phyloP scores from a whole-genome alignment of 2,888 invertebrate genomes.

The Druceiella hillmani region DNA sequence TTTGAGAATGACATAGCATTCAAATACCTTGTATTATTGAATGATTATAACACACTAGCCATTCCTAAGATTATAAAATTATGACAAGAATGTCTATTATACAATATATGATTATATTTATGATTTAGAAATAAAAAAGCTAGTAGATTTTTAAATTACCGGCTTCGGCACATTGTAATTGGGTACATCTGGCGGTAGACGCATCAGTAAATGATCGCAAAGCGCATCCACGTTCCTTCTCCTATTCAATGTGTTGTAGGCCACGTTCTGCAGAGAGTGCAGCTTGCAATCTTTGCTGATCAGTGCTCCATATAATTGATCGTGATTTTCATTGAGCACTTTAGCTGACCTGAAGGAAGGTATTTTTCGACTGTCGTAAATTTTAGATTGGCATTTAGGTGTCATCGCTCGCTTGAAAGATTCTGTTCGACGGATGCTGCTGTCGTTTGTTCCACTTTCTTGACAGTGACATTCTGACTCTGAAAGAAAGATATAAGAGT shows the following conservation, averaged over 20 bases:
- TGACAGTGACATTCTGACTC: too few species aligned
- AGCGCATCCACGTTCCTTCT: slow-evolving; percentile 39
- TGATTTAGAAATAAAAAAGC: not conserved
- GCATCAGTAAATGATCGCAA: slow-evolving; percentile 42
- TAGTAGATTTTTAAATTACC: slow-evolving; percentile 28
- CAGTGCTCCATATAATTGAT: slow-evolving; percentile 27
- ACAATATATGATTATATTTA: too few species aligned
- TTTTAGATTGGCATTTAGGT: slow-evolving; percentile 31
- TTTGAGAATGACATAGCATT: too few species aligned
- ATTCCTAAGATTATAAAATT: too few species aligned
- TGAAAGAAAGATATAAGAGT: too few species aligned
- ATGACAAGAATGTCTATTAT: too few species aligned
- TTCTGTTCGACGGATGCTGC: slow-evolving; percentile 39
- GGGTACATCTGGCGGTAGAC: slow-evolving; percentile 36
- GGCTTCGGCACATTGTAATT: slow-evolving; percentile 39
- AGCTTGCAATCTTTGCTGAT: slow-evolving; percentile 35
- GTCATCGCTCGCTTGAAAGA: slow-evolving; percentile 38
- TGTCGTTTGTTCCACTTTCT: too few species aligned
- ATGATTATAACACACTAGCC: too few species aligned
- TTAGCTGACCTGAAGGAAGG: slow-evolving; percentile 44
- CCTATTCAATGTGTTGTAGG: slow-evolving; percentile 21
- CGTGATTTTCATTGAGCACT: slow-evolving; percentile 34
- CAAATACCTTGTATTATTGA: too few species aligned
- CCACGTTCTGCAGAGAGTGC: slow-evolving; percentile 44
- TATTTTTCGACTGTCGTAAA: slow-evolving; percentile 38